Percentiles rank a stretch among this genome's conserved stretches.
These are phyloP conservation scores for Fistularia commersonii DNA, from an alignment of 2,797 vertebrate species.

Conservation along the genomic window DNA sequence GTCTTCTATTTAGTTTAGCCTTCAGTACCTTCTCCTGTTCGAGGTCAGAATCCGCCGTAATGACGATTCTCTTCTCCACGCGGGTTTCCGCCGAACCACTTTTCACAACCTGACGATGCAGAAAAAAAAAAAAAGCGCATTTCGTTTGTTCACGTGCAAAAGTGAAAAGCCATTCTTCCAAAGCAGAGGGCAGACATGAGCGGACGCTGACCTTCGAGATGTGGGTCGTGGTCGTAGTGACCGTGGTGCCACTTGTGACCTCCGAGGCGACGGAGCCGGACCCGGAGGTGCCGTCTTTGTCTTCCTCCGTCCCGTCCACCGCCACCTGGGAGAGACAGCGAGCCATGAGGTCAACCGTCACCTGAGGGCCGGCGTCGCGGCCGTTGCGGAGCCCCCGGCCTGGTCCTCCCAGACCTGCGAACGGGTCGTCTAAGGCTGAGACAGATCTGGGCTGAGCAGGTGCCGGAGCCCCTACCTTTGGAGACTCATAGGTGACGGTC, in stretches of 20 bases:
- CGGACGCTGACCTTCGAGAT: conserved; percentile 84
- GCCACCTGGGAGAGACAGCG: conserved; percentile 37
- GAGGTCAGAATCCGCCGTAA: conserved; percentile 86
- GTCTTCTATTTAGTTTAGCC: too few relatives aligned
- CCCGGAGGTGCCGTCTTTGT: conserved; percentile 78
- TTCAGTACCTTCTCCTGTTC: conserved; percentile 86
- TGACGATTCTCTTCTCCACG: conserved; percentile 94
- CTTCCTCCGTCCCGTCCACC: conserved; percentile 74
- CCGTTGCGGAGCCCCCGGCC: conserved; percentile 25
- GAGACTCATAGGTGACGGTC: conserved; percentile 89
- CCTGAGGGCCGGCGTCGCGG: too few relatives aligned
- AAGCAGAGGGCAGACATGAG: too few relatives aligned
- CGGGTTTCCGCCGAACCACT: conserved; percentile 88
- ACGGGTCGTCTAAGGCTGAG: conserved; percentile 3
- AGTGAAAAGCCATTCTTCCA: too few relatives aligned
- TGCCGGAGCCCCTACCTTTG: conserved; percentile 81
- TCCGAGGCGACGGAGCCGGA: conserved; percentile 86
- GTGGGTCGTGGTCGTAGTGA: conserved; percentile 85
- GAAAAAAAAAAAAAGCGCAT: too few relatives aligned
- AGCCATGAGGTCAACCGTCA: too few relatives aligned
- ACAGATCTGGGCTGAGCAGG: conserved; percentile 50
- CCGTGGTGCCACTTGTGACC: conserved; percentile 80
- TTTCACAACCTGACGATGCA: conserved; percentile 93
- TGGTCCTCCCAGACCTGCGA: conserved; percentile 27
- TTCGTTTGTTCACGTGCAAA: too few relatives aligned